Conservation (phyloP, 2,113 vertebrate species). For the Pterocles orientalis region DNA sequence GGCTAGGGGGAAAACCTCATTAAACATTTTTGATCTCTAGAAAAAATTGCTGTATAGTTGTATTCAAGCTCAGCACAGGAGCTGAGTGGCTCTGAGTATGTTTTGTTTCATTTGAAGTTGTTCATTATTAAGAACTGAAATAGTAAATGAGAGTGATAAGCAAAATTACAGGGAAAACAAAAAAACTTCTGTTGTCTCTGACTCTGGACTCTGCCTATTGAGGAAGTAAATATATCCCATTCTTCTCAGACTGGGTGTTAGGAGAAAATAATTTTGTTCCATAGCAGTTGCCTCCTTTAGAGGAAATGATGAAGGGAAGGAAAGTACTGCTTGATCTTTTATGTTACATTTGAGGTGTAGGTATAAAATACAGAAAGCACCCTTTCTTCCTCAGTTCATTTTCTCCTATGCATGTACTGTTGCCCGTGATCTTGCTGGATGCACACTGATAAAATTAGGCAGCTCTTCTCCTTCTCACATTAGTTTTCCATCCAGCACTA, state of each 20-base stretch:
- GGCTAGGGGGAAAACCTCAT: neutral
- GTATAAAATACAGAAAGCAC: neutral
- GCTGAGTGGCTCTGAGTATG: neutral
- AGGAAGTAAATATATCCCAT: neutral
- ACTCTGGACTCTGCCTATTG: neutral
- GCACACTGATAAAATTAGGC: neutral
- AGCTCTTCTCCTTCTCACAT: neutral
- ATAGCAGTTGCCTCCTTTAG: neutral
- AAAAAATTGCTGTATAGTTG: neutral
- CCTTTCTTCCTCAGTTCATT: neutral
- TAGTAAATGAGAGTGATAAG: neutral
- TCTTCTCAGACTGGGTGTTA: neutral
- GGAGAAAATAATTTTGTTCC: neutral
- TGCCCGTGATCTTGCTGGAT: neutral
- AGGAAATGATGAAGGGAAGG: neutral
- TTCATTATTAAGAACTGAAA: neutral
- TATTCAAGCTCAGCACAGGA: neutral
- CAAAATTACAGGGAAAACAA: neutral
- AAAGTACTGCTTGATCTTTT: neutral
- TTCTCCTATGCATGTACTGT: neutral
- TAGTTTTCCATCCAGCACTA: neutral
- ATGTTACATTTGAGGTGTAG: neutral
- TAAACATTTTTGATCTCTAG: neutral
- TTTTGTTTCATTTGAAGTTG: neutral
- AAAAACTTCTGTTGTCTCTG: neutral